Base-by-base conservation (phyloP, 2,888 invertebrate species). In the Dasysyrphus tricinctus region DNA sequence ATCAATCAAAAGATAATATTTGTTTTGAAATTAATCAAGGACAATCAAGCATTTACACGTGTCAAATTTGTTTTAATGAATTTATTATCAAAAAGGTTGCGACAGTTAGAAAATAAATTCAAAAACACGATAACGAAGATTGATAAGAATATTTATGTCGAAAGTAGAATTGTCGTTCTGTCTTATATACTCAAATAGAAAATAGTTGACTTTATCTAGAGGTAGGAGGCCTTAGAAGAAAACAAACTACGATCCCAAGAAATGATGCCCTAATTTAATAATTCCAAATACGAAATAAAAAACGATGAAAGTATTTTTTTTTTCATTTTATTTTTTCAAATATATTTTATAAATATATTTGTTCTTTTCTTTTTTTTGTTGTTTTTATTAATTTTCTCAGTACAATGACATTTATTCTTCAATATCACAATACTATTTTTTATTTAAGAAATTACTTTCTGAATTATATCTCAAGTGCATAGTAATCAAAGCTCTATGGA, bases 381-480 rank as follows among this genome's bases (percentile, higher is more conserved):
- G 19, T 59, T 69, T 75, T 80, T 73, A 47, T 77, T 67, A 67
- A 24, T 82, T 59, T 72, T 74, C 42, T 74, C 56, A 81, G 65
- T 59, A 80, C 59, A 76, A 76, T 85, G 85, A 85, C 77, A 80
- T 85, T 79, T 85, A 69, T 76, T 63, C 70, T 72, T 70, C 78
- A 82, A 78, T 79, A 86, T 86, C 85, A 86, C 81, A 81, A 80
- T 73, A 78, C 75, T 65, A 77, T 37, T 80, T 80, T 79, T 67
- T 57, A 47, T 79, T 69, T n/a, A 42, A 42, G 19, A 19, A n/a
- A 47, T 47, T 39, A 51, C 29, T 51, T 63, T 67, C 51, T 56
- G 57, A 65, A 51, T 37, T 61, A 47, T 49, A 57, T 78, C 69
- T 72, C 73, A 78, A 86, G 80, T 74, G 65, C 12, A 63, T 34